Base-by-base conservation (phyloP, 2,888 invertebrate species). In the Sisyra nigra region DNA sequence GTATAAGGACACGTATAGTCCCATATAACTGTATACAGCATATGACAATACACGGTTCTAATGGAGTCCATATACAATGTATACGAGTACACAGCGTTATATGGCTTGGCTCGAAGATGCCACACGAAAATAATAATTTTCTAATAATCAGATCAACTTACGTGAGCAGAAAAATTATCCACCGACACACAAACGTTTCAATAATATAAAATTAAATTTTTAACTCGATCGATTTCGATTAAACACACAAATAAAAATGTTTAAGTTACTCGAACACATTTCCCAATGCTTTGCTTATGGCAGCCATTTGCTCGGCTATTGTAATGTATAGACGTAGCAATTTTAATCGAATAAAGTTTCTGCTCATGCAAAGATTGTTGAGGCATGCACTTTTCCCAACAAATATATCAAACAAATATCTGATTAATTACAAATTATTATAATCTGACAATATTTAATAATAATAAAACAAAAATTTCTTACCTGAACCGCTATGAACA, bases 401-500 rank as follows among this genome's bases (percentile, higher is more conserved):
- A 46, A 52, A 55, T 51, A 51, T 51, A 53, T 52, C 54, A 58
- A 52, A 54, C 49, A 52, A 52, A 56, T 52, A 55, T 51, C 57
- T 57, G 54, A 51, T 51, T 50, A 52, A 50, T 54, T 47, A 52
- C 53, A 53, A 56, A 61, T 56, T 60, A 57, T 59, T 55, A 57
- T 54, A 58, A 56, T 63, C 58, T 70, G 68, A 68, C 69, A 69
- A 63, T 60, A 53, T 58, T 56, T 59, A 58, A 55, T 56, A 60
- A 58, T 56, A 59, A 61, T 66, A 66, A 68, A 68, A 69, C 64
- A 67, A 66, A 61, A 65, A 62, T 65, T 67, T 68, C 71, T 71
- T 70, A 71, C 71, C 71, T 71, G 65, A 61, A 63, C 59, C 62
- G 64, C 63, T 64, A 62, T 63, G 65, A 67, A 66, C 67, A 62